Base-by-base conservation (phyloP, 2,797 vertebrate genomes). In the Darevskia nairensis region DNA sequence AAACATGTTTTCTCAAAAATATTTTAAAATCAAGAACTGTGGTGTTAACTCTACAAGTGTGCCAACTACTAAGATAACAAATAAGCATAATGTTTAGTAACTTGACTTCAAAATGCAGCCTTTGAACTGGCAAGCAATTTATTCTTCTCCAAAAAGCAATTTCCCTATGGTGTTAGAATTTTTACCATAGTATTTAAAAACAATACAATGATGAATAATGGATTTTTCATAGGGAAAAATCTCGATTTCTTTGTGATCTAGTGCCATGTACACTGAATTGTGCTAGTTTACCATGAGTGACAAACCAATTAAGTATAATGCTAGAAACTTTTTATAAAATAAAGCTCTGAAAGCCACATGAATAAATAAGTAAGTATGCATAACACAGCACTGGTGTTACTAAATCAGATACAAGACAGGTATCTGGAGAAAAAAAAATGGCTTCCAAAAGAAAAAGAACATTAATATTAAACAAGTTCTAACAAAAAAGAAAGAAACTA, bases 181-280 rank as follows among this genome's bases (percentile, higher is more conserved):
- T 95, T 95, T 95, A 94, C 92, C 93, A 94, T 92, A 92, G 96
- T 96, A 97, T 97, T 97, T 97, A 96, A 96, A 97, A 97, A 97
- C 97, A 97, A 89, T 95, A 95, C 93, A 94, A 95, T 93, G 94
- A 97, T 97, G 97, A 97, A 97, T 97, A 97, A 97, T 97, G 97
- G 94, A 97, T 97, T 97, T 97, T 96, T 95, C 95, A 95, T 94
- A 97, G 94, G 94, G 93, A 96, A 92, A 97, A 96, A 96, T 94
- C 92, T 96, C 93, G 92, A 75, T 92, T 91, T 95, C 96, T 97
- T 96, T 97, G 95, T 95, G 96, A 96, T 91, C 92, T 94, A 59
- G 92, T 95, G 94, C 97, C 95, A 95, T 94, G 94, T 90, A 94
- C 93, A 96, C 94, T 95, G 97, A 97, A 97, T 95, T 97, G 96